Conservation (phyloP, 2,113 vertebrate species). For the Aix galericulata region DNA sequence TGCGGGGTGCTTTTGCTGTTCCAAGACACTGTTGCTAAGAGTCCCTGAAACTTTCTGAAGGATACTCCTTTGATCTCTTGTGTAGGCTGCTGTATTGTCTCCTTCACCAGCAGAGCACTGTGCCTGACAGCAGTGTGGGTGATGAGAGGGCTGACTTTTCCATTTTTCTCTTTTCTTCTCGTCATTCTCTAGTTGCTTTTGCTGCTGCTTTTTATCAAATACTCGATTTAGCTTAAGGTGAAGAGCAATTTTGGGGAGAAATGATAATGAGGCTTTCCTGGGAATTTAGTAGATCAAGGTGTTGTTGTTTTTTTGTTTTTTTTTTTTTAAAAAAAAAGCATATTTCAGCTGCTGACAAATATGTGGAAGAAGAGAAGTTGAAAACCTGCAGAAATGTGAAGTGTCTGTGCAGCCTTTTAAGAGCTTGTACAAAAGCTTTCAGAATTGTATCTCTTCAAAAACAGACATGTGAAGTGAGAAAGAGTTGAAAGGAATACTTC, state of each 20-base stretch:
- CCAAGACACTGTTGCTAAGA: background rate
- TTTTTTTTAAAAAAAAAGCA: background rate
- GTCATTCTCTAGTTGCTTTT: background rate
- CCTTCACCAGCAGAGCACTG: background rate
- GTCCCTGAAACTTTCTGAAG: background rate
- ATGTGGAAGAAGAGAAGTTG: background rate
- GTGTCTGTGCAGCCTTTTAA: background rate
- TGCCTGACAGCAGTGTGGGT: background rate
- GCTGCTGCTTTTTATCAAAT: background rate
- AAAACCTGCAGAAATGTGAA: background rate
- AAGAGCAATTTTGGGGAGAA: background rate
- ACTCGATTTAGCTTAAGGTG: background rate
- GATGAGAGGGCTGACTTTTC: background rate
- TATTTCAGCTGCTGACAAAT: background rate
- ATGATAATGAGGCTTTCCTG: background rate
- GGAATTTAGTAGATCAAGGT: background rate
- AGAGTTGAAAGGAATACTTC: background rate
- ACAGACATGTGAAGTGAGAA: fast-evolving
- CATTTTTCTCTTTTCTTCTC: background rate
- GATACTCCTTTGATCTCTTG: background rate
- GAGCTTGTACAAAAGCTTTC: background rate
- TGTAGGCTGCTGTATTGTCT: background rate
- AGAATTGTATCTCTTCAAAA: background rate
- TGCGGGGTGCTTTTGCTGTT: background rate
- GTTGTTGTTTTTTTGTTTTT: no score